phyloP scores from a whole-genome alignment of 2,113 vertebrate genomes.

The Chroicocephalus ridibundus region DNA sequence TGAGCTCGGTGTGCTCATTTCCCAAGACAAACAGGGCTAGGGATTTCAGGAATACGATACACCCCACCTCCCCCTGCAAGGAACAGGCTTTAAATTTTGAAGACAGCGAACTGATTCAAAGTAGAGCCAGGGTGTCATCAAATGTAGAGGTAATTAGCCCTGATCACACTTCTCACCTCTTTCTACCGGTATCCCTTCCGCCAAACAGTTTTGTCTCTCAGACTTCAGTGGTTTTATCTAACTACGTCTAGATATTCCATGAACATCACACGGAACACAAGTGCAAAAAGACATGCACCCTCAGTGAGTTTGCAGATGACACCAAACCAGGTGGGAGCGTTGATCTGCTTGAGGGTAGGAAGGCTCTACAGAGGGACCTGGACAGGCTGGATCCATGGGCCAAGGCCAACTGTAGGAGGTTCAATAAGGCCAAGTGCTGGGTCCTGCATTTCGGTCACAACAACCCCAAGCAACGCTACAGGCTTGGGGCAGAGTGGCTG shows the following conservation, averaged over 20 bases:
- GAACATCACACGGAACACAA: neutral
- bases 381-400: too few relatives aligned
- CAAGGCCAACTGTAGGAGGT: too few relatives aligned
- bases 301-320: too few relatives aligned
- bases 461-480: too few relatives aligned
- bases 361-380: too few relatives aligned
- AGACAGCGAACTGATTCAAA: neutral
- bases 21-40: accelerated
- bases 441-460: too few relatives aligned
- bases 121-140: neutral
- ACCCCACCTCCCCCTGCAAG: neutral
- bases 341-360: too few relatives aligned
- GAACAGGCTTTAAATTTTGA: neutral
- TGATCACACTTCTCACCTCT: neutral
- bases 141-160: neutral
- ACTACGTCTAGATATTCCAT: neutral
- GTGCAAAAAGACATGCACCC: neutral
- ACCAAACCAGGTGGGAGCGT: too few relatives aligned
- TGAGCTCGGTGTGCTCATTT: neutral
- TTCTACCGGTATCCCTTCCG: neutral
- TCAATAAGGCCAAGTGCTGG: too few relatives aligned
- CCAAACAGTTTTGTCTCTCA: neutral
- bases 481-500: too few relatives aligned
- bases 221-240: neutral
- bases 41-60: neutral